These are phyloP conservation scores for Parnassius glacialis DNA, from an alignment of 2,888 invertebrate species.

Conservation along the genomic window DNA sequence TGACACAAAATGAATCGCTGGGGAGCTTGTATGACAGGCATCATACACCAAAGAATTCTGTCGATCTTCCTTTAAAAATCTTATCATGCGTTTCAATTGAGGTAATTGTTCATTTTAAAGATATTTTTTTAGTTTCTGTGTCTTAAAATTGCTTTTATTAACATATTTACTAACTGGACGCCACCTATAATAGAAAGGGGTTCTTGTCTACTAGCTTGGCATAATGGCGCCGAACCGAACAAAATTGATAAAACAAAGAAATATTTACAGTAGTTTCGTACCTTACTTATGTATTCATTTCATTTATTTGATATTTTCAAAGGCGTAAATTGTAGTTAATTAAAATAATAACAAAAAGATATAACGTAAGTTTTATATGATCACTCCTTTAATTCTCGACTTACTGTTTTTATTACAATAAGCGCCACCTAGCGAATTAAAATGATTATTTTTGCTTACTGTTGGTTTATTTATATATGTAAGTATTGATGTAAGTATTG, in stretches of 20 bases:
- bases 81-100: constrained; percentile 89
- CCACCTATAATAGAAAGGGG: constrained; percentile 30
- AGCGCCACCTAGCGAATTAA: constrained; percentile 38
- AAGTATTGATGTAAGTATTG: too few species aligned
- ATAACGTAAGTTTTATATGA: too few species aligned
- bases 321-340: too few species aligned
- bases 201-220: constrained; percentile 28
- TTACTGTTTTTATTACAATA: background rate
- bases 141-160: too few species aligned
- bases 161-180: constrained; percentile 30
- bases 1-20: constrained; percentile 83
- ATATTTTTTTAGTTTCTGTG: too few species aligned
- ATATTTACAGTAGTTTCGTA: background rate
- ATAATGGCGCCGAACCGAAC: constrained; percentile 33
- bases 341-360: too few species aligned
- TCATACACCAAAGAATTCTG: constrained; percentile 78
- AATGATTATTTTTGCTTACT: background rate
- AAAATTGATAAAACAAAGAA: constrained; percentile 19
- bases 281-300: too few species aligned
- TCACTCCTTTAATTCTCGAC: background rate
- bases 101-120: constrained; percentile 69
- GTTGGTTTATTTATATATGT: too few species aligned
- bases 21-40: constrained; percentile 84
- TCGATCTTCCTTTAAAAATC: constrained; percentile 86
- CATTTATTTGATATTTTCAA: too few species aligned